Evolutionary conservation across 2,113 vertebrate genomes (phyloP).

Genomic region (Leptodactylus fuscus): DNA sequence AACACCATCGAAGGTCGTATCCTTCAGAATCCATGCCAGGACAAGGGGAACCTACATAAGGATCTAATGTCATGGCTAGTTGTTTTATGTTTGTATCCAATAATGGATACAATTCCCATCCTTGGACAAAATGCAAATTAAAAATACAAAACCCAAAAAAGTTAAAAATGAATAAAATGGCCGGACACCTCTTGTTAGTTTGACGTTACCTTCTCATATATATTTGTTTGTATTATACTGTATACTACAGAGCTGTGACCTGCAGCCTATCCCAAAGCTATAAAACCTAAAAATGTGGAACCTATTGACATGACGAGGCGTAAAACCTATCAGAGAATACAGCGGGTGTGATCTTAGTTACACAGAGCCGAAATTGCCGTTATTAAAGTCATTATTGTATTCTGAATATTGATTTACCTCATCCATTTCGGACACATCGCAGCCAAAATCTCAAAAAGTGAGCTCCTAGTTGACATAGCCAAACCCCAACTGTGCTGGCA

Average conservation of each 20-base stretch:
- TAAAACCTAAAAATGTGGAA: not conserved
- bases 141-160: too few species aligned
- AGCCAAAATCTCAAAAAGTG: conserved; percentile 37
- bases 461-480: conserved; percentile 15
- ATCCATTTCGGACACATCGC: conserved; percentile 8
- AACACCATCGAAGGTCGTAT: too few species aligned
- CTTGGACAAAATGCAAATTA: too few species aligned
- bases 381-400: conserved; percentile 48
- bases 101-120: too few species aligned
- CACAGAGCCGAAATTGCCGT: conserved; percentile 19
- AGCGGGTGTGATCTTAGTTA: conserved; percentile 25
- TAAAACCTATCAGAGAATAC: not conserved
- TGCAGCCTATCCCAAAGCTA: not conserved
- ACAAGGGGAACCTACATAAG: too few species aligned
- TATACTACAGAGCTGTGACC: too few species aligned
- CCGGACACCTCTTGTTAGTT: not conserved
- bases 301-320: not conserved
- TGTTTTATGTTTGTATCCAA: too few species aligned
- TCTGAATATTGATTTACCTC: conserved; percentile 36
- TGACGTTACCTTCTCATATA: not conserved
- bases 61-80: too few species aligned
- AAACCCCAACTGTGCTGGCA: conserved; percentile 51
- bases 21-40: too few species aligned
- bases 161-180: too few species aligned
- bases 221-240: too few species aligned